Base-by-base conservation (phyloP, 1,140 invertebrate species). In the Acromyrmex heyeri region DNA sequence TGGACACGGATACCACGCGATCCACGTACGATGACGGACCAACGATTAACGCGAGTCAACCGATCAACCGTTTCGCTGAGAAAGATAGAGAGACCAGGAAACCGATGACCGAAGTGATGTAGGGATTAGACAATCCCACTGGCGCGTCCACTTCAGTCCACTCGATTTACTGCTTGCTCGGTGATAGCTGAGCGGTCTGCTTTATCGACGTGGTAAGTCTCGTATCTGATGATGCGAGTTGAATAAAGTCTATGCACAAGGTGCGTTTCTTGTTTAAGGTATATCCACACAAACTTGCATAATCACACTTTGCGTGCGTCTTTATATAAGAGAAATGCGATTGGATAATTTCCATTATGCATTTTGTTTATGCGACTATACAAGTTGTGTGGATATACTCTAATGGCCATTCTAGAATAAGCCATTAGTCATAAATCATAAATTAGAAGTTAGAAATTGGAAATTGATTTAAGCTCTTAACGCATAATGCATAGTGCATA, bases 131-230 rank as follows among this genome's bases (percentile, higher is more conserved):
- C 6, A 78, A 27, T 3, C 59, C 61, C 61, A 79, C 77, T 81
- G 30, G 64, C 64, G 77, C 77, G 77, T 81, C 77, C 48, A 65
- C 44, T 78, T 8, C 48, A 65, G 77, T 81, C 48, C 48, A 65
- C 61, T 78, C 16, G 64, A 65, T 44, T 78, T 18, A 27, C 48
- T 81, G 21, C 16, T 79, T 14, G 62, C 14, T 55, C 62, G 27
- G 2, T 27, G 61, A 69, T 70, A 30, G 48, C 48, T 81, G 64
- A 81, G 48, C 50, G 48, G 10, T 55, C 77, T 81, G 30, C 48
- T 30, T 81, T 81, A 81, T 44, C 64, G 77, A 81, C 64, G 64
- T 57, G 48, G 30, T 44, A 7, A 30, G 4, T 24, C 24, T 24
- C 24, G n/a, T 21, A 27, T 12, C 38, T 44, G 30, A 21, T 7